Evolutionary conservation across 2,797 vertebrate genomes (phyloP), one percentile per base, ranked within the genome.

Genomic region (Cottoperca gobio): DNA sequence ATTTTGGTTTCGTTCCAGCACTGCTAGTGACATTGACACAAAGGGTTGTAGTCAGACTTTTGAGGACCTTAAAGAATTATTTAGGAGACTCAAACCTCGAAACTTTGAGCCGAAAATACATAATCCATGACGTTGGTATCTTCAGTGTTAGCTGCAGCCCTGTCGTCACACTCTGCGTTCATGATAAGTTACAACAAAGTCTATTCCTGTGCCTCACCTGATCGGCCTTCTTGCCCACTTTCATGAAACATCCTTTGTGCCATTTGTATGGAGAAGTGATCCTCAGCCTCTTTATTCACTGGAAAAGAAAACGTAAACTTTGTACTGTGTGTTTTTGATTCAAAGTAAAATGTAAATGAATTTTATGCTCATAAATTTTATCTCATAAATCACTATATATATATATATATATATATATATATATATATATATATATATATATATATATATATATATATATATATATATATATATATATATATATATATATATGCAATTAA

Each of bases 211-310:
- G 2, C 5, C 76, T 86, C 52, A 93, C 91, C 91, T 80, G 91
- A 92, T 72, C 91, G 83, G 0, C 85, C 91, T 2, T 89, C 88
- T 62, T 82, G 55, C 6, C 80, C 81, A 37, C 80, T 50, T 24
- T 89, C 88, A 39, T 77, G 78, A 73, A 86, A 71, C 63, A 69
- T 84, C 67, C 45, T 79, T 52, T 92, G 86, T 6, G 82, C 79
- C 89, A 92, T 92, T 63, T 71, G 6, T 50, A 7, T 11, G 2
- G 43, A 70, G 55, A 60, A 14, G 57, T 55, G 58, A 75, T 65
- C 33, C 39, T 72, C 65, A 6, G 49, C 12, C 6, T 73, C 50
- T 73, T 45, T 68, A 16, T 21, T 78, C 17, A 48, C 85, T 88
- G 70, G 45, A 72, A 84, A 65, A 58, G 19, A 76, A 79, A 70